Percentiles rank a stretch among this genome's conserved stretches.
These are phyloP conservation scores for Florisuga fusca DNA, from an alignment of 2,797 vertebrate species.

Conservation along the genomic window DNA sequence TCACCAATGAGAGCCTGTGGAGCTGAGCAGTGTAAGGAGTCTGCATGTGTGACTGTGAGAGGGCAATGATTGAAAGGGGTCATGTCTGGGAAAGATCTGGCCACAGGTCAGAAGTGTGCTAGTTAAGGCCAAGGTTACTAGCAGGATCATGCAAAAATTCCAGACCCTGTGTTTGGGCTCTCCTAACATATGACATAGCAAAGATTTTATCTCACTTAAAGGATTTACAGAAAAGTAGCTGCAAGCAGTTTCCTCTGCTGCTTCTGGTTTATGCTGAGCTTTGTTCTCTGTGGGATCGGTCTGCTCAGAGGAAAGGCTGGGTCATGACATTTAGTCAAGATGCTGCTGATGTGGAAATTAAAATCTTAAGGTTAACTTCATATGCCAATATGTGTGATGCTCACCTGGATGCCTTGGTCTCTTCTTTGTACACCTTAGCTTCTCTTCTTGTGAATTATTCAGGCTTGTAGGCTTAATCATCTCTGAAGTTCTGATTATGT, in stretches of 20 bases:
- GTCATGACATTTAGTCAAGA: background rate
- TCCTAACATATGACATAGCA: background rate
- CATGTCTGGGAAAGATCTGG: background rate
- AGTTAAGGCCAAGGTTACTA: background rate
- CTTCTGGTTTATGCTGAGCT: background rate
- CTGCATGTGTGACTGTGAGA: rapidly evolving
- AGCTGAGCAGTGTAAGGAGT: rapidly evolving
- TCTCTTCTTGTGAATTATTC: background rate
- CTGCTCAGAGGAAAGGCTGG: background rate
- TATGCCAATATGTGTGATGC: background rate
- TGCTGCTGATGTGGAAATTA: background rate
- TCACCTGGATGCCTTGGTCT: background rate
- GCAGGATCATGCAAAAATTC: background rate
- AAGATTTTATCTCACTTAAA: background rate
- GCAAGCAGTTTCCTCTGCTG: background rate
- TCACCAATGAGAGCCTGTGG: background rate
- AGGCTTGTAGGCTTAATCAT: background rate
- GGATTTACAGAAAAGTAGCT: background rate
- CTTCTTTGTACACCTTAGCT: background rate
- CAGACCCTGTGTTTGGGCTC: rapidly evolving
- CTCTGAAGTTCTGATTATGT: background rate
- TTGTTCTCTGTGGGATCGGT: background rate
- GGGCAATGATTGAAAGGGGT: background rate
- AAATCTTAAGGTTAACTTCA: background rate
- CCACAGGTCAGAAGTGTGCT: background rate